phyloP scores from a whole-genome alignment of 2,113 vertebrate genomes.

The Odobenus rosmarus region DNA sequence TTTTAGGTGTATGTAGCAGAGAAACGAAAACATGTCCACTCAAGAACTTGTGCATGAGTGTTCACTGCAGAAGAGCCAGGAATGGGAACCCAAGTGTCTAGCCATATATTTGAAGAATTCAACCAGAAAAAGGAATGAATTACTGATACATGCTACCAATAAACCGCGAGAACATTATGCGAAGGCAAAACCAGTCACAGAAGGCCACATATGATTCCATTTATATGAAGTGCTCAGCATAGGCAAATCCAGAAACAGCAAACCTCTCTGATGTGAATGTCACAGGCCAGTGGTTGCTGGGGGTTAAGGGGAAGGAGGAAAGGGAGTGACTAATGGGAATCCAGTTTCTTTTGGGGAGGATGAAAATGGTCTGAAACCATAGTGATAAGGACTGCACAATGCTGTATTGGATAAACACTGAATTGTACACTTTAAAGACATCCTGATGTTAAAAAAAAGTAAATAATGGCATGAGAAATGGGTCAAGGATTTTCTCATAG shows the following conservation, averaged over 20 bases:
- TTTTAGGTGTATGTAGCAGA: neutral
- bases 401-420: neutral
- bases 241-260: neutral
- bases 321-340: neutral
- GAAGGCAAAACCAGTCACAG: neutral
- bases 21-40: neutral
- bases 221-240: neutral
- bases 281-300: neutral
- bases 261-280: neutral
- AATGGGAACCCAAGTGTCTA: neutral
- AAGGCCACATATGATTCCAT: neutral
- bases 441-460: neutral
- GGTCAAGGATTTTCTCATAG: neutral
- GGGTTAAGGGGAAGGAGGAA: neutral
- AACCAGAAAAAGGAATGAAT: neutral
- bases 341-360: neutral
- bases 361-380: neutral
- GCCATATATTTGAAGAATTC: neutral
- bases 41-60: neutral
- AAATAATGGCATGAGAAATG: neutral
- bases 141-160: neutral
- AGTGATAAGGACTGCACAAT: neutral
- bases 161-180: neutral
- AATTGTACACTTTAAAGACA: neutral
- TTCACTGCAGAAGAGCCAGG: neutral